Base-by-base conservation (phyloP, 2,888 invertebrate species). In the Ryuthela nishihirai region DNA sequence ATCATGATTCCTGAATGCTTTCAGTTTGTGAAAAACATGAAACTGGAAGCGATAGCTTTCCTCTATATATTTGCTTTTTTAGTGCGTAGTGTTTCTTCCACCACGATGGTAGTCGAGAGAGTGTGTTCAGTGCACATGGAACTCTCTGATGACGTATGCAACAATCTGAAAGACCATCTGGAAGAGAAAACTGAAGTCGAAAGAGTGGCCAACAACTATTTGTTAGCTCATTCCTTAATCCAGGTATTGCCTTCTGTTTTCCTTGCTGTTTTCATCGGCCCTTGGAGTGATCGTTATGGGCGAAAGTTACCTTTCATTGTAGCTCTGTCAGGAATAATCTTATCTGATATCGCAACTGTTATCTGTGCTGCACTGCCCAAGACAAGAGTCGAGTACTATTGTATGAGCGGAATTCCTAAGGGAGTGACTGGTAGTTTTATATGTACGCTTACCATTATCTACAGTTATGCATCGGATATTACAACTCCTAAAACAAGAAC, bases 261-360 rank as follows among this genome's bases (percentile, higher is more conserved):
- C 15, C 42, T 50, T 38, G 49, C 50, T 17, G 45, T 61, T 20
- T 60, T 53, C 40, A 12, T 58, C 3, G 54, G 50, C 1, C 58
- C 53, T 0, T 66, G 66, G 66, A 65, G 64, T 29, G 65, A 66
- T 26, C 52, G 45, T 10, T 36, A 64, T 26, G 64, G 65, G 0
- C 32, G 66, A 7, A 66, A 66, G 25, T 47, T 58, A 4, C 38
- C 49, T 12, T 46, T 64, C 12, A 17, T 53, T 7, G 2, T 58
- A 5, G 53, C 58, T 6, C 18, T 64, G 21, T 34, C 50, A 25
- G 64, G 61, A 5, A 49, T 48, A 17, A 25, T 54, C 4, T 1
- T 54, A 12, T 32, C 49, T 29, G 47, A 56, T 23, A 26, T 62
- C n/a, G 54, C 53, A 1, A 44, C 46, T 7, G 43, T 62, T 7